Evolutionary conservation across 2,888 invertebrate genomes (phyloP), one percentile per base, ranked within the genome.

Genomic region (Spilosoma lubricipeda): DNA sequence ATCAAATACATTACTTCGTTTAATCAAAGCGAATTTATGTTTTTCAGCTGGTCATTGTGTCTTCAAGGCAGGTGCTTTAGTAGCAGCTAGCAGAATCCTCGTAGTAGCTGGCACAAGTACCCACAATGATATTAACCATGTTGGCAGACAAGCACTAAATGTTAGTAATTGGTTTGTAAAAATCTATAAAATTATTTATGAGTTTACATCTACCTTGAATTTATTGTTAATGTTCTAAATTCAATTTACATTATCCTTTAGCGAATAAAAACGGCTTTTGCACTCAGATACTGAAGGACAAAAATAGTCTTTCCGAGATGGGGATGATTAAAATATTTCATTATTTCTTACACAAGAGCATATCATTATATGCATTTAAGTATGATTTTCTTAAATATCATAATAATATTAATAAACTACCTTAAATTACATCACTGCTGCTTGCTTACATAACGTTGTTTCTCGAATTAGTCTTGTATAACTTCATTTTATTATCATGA

Each of bases 31-130:
- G 8, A 8, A 45, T 70, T 30, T 45, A 15, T 11, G 4, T 66
- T 66, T 92, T 91, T 59, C 81, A 95, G 95, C 95, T 79, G 95
- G 92, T 0, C 95, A 95, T 76, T 95, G 95, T 74, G 82, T 94
- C 42, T 87, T 80, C 66, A 86, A 84, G 63, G 81, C 85, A 1
- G 87, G 86, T 2, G 65, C 72, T 2, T 71, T 78, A n/a, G 73
- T 91, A 66, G 88, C 89, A 48, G 78, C 92, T 5, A 74, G 86
- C 23, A 87, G 85, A 73, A 81, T 95, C n/a, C 74, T 86, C 3
- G 80, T 94, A 23, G 80, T 93, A 27, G 95, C 94, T 27, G 95
- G 95, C n/a, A 83, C 90, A 1, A 90, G 84, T 65, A 90, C 93
- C 74, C 85, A 92, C 45, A 91, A 82, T 70, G 89, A 91, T 77